Evolutionary conservation across 2,113 vertebrate genomes (phyloP).

Genomic region (Helogale parvula): DNA sequence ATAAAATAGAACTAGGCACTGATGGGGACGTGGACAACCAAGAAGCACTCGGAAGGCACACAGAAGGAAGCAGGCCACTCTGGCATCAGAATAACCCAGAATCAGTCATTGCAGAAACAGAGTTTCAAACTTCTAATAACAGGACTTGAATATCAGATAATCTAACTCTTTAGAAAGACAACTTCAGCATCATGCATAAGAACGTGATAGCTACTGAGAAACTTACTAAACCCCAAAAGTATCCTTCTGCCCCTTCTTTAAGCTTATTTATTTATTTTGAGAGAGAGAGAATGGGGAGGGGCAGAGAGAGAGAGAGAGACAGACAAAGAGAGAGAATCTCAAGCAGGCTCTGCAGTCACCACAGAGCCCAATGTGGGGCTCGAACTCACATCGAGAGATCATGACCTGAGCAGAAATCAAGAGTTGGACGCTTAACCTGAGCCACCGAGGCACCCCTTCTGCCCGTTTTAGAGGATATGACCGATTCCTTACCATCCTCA

Average conservation of each 20-base stretch:
- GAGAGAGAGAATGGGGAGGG: no score
- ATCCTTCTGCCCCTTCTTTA: background rate
- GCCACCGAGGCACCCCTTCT: no score
- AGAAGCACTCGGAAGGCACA: background rate
- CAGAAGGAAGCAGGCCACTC: background rate
- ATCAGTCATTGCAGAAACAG: background rate
- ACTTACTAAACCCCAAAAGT: background rate
- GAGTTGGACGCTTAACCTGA: no score
- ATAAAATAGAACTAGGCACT: background rate
- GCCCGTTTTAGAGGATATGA: background rate
- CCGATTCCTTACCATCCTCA: background rate
- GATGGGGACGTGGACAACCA: background rate
- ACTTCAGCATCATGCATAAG: accelerated
- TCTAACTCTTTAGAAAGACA: background rate
- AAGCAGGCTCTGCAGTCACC: no score
- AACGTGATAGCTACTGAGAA: background rate
- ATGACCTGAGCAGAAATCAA: no score
- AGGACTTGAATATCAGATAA: background rate
- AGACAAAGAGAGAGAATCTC: no score
- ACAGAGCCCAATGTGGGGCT: no score
- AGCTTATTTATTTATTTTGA: no score
- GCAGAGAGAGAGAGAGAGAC: no score
- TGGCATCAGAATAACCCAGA: background rate
- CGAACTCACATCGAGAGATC: no score
- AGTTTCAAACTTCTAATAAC: background rate